Base-by-base conservation (phyloP, 1,140 invertebrate genomes). In the Pomacea maculata region DNA sequence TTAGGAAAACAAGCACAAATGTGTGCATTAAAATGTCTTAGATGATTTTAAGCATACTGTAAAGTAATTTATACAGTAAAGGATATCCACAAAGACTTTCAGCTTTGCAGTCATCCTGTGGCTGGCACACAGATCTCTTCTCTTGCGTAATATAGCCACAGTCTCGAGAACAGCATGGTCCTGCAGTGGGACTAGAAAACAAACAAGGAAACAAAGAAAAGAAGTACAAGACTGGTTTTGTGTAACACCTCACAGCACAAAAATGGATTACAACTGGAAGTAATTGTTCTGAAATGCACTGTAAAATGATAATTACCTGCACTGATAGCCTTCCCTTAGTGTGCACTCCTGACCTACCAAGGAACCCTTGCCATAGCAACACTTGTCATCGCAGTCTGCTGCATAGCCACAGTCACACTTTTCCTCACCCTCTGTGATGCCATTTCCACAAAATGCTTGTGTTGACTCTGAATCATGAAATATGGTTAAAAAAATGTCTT, bases 361-460 rank as follows among this genome's bases (percentile, higher is more conserved):
- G 64, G 79, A 80, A 29, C 76, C 84, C 25, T 78, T 82, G 21
- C 98, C 97, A 91, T 98, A 97, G 91, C 98, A 99, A 90, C 98
- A 99, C 64, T 94, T 94, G 80, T 93, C 92, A 15, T 88, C 79
- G 92, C 98, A 99, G 89, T 99, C 98, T 34, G 94, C 94, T 80
- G 96, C 94, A 90, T 98, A 99, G 45, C 98, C 98, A 90, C 98
- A 99, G 91, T 99, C 98, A 89, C 98, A 99, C 92, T 99, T 96
- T 91, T 99, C 98, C 19, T 96, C 97, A 57, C 95, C 95, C 91
- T 99, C 98, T 0, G 98, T 97, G 87, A 99, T 99, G 92, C 98
- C 98, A 91, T 99, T 99, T 21, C 98, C 98, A 92, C 98, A 99
- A 93, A 99, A 99, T 52, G 98, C 96, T 81, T 96, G 97, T 80